Conservation (phyloP, 1,140 invertebrate genomes). For the Eubasilissa regina region DNA sequence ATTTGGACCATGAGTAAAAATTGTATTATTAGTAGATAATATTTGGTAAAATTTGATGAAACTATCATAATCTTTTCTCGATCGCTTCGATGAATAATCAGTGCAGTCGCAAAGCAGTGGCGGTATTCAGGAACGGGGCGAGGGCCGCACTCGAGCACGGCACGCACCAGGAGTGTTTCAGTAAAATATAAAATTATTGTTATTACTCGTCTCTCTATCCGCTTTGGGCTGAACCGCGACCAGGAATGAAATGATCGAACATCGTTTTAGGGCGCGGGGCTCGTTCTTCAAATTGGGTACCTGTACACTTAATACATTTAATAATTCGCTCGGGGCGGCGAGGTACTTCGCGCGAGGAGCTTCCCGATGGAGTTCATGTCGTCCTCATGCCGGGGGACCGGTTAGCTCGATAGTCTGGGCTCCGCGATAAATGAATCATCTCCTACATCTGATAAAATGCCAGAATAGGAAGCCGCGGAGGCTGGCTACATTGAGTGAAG, state of each 20-base stretch:
- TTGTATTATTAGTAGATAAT: too few relatives aligned
- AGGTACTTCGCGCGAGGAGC: conserved; percentile 26
- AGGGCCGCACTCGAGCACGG: too few relatives aligned
- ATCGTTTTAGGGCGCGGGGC: conserved; percentile 35
- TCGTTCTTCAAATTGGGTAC: conserved; percentile 31
- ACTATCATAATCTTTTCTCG: too few relatives aligned
- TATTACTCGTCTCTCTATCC: too few relatives aligned
- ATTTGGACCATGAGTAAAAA: too few relatives aligned
- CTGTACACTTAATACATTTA: conserved; percentile 35
- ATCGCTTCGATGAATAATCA: too few relatives aligned
- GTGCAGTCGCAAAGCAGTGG: too few relatives aligned
- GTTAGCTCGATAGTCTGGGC: background rate
- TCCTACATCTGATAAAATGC: conserved; percentile 33
- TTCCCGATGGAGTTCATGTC: background rate
- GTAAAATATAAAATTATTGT: too few relatives aligned
- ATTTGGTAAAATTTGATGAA: too few relatives aligned
- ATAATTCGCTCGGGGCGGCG: conserved; percentile 35
- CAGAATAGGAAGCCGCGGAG: conserved; percentile 27
- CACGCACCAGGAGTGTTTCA: too few relatives aligned
- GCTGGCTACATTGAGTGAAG: conserved; percentile 35
- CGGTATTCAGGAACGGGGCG: too few relatives aligned
- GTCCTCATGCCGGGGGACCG: background rate
- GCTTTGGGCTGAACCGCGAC: background rate
- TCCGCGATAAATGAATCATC: conserved; percentile 10
- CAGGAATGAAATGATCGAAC: background rate